Conservation (phyloP, 2,113 vertebrate genomes). For the Alaudala cheleensis region DNA sequence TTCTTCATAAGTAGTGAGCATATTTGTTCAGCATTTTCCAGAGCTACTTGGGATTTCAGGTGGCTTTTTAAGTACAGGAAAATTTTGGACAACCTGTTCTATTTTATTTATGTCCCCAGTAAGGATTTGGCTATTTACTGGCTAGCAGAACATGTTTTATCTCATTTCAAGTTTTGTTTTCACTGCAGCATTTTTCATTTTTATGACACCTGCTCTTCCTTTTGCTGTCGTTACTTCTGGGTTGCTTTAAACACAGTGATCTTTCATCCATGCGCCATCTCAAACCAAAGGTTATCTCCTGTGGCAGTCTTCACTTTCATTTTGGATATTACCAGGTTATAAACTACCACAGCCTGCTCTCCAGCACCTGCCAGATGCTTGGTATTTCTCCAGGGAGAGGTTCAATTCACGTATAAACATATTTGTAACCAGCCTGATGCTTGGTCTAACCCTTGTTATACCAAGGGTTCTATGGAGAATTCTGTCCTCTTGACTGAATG, state of each 20-base stretch:
- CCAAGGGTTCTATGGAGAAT: neutral
- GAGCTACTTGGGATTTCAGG: neutral
- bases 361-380: neutral
- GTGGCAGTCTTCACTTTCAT: neutral
- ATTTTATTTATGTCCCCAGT: neutral
- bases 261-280: neutral
- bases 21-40: neutral
- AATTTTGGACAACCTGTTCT: neutral
- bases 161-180: neutral
- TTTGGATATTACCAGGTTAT: neutral
- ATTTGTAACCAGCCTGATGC: neutral
- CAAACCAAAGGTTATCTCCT: neutral
- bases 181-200: neutral
- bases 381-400: neutral
- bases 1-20: neutral
- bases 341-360: neutral
- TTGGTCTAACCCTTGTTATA: neutral
- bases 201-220: neutral
- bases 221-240: neutral
- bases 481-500: neutral
- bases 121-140: neutral
- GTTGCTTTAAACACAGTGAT: neutral
- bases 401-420: neutral
- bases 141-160: neutral
- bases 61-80: neutral